Evolutionary conservation across 2,797 vertebrate species (phyloP), one percentile per base, ranked within the genome.

Genomic region (Salarias fasciatus): DNA sequence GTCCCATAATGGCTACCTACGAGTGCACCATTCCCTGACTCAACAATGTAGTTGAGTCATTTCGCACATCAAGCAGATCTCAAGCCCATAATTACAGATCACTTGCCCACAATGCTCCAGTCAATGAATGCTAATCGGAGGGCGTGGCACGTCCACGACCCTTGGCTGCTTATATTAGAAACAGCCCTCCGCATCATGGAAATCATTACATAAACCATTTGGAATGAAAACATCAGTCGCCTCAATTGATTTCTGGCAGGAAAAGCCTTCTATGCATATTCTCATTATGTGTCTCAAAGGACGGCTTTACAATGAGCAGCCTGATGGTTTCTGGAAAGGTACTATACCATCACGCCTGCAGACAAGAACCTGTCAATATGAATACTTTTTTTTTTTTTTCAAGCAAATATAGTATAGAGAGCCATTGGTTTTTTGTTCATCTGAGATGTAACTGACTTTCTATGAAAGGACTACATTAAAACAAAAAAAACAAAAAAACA

Each of bases 51-150:
- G 65, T 48, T 11, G 47, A 72, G 60, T 71, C 56, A 65, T 68
- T 80, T 59, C 58, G 63, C 78, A 79, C 63, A 82, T 60, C 53
- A 61, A 79, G 69, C 64, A 41, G 42, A 69, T 69, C 28, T 36
- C 0, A 2, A 71, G 51, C 56, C 73, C 75, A 10, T 86, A 83
- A 85, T 85, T 79, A 83, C 57, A 65, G 52, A 63, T 82, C 45
- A 55, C 54, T 68, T 71, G 61, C 46, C 67, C 66, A 69, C 75
- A 76, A 79, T 48, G 53, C 66, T 66, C 63, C 35, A 60, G 77
- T 79, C 73, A 83, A 69, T 80, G 69, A 73, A 83, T 38, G 73
- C 62, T 80, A 84, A 88, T 80, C 54, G 61, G 61, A 68, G 66
- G 80, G 66, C 48, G 47, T 56, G 63, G 58, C 14, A 1, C 51